These are phyloP conservation scores for Phengaris alcon DNA, from an alignment of 2,888 invertebrate species.

Conservation along the genomic window DNA sequence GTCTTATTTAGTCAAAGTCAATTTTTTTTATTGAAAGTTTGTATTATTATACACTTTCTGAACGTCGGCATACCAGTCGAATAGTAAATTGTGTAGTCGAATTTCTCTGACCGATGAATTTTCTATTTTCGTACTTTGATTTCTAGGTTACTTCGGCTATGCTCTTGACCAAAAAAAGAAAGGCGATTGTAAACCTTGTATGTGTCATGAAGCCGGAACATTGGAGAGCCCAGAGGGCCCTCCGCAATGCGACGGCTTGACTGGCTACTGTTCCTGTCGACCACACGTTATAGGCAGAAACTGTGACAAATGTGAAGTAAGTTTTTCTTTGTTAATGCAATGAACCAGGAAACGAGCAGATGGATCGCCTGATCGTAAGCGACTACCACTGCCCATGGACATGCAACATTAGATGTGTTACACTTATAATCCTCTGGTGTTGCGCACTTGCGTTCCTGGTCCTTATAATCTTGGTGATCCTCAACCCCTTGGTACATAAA, in stretches of 20 bases:
- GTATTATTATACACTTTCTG: too few relatives aligned
- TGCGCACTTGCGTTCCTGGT: too few relatives aligned
- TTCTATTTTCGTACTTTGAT: background rate
- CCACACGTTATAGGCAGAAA: constrained; percentile 89
- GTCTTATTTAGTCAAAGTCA: too few relatives aligned
- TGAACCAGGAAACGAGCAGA: background rate
- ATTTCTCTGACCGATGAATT: background rate
- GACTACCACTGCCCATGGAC: too few relatives aligned
- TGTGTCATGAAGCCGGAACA: constrained; percentile 92
- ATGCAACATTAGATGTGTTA: too few relatives aligned
- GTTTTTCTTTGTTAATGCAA: constrained; percentile 20
- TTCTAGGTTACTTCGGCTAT: constrained; percentile 92
- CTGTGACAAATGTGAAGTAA: constrained; percentile 86
- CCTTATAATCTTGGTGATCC: too few relatives aligned
- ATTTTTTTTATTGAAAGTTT: too few relatives aligned
- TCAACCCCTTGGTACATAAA: too few relatives aligned
- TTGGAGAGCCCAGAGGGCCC: constrained; percentile 85
- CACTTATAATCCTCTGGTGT: too few relatives aligned
- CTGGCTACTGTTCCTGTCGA: constrained; percentile 90
- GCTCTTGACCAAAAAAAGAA: constrained; percentile 94
- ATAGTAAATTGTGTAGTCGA: too few relatives aligned
- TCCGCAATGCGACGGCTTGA: constrained; percentile 88
- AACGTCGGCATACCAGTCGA: too few relatives aligned
- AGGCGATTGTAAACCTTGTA: constrained; percentile 93
- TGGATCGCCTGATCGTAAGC: too few relatives aligned